Base-by-base conservation (phyloP, 2,797 vertebrate species). In the Danio albolineatus region DNA sequence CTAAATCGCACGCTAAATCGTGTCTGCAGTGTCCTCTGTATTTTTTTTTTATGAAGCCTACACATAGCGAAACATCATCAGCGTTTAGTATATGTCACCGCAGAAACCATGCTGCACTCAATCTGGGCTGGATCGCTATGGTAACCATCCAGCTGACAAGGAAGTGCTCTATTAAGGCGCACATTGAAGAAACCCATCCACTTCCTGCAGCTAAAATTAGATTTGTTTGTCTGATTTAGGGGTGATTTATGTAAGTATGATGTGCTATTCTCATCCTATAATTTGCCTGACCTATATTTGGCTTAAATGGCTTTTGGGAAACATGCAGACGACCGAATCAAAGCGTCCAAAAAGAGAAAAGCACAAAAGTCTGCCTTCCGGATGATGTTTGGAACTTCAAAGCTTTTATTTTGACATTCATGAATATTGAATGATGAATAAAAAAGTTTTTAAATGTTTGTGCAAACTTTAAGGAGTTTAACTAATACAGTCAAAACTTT, bases 151-250 rank as follows among this genome's bases (percentile, higher is more conserved):
- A 60, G 66, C 72, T 69, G 60, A 77, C 56, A 39, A 81, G 76
- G 81, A 82, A 84, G 82, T 85, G 76, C 49, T 82, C 76, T 77
- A 59, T 76, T 80, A 80, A 76, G 67, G 38, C 39, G 38, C 36
- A 57, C 41, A 66, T 59, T 41, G 43, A 38, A 72, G 54, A 79
- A 83, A 59, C 73, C 39, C 6, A 53, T 76, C 16, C 36, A 59
- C 39, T 83, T 76, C 81, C 82, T 80, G 59, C 48, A 57, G 43
- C 44, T 80, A 71, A 65, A 76, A 59, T 72, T 80, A 76, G 46
- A 64, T 21, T 57, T 36, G 43, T 49, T 73, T 66, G 21, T 70
- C 67, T 41, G 43, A 67, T 77, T 60, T 41, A 39, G 28, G 60
- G 44, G 49, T 60, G 38, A 17, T 74, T 76, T 19, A 79, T 76